A percentile compares a stretch with the other conserved stretches of the same genome.
Evolutionary conservation across 2,797 vertebrate species (phyloP).

Genomic region (Phalloptychus januarius): DNA sequence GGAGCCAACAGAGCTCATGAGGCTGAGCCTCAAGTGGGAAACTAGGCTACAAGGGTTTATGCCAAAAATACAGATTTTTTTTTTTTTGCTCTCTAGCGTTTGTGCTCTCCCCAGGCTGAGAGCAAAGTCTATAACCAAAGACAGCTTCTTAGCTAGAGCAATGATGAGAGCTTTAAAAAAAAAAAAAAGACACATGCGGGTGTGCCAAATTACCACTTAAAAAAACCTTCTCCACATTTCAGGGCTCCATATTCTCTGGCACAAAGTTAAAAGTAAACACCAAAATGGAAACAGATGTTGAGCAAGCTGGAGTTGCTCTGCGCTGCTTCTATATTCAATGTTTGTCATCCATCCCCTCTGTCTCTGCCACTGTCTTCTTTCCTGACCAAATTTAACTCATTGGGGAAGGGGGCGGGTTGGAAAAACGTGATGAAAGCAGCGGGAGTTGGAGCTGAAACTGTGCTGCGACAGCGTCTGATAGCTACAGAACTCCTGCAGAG

Average conservation of each 20-base stretch:
- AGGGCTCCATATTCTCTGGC: constrained; percentile 70
- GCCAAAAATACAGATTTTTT: constrained; percentile 52
- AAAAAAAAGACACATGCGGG: constrained; percentile 32
- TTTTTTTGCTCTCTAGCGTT: constrained; percentile 22
- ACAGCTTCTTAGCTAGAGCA: constrained; percentile 56
- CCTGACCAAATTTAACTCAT: constrained; percentile 60
- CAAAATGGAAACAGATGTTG: constrained; percentile 81
- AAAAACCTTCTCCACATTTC: constrained; percentile 70
- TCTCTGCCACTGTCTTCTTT: constrained; percentile 46
- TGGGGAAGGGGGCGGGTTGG: constrained; percentile 17
- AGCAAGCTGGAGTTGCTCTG: constrained; percentile 47
- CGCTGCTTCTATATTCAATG: constrained; percentile 40
- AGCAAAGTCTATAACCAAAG: constrained; percentile 48
- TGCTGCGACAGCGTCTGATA: constrained; percentile 28
- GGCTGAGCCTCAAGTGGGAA: constrained; percentile 55
- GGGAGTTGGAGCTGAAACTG: constrained; percentile 44
- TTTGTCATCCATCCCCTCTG: constrained; percentile 60
- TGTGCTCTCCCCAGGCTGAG: constrained; percentile 35
- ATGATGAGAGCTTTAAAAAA: constrained; percentile 45
- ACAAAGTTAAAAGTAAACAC: constrained; percentile 70
- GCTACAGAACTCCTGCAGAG: constrained; percentile 15
- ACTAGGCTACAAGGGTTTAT: constrained; percentile 45
- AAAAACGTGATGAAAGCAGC: constrained; percentile 37
- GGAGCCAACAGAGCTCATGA: constrained; percentile 51
- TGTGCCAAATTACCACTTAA: constrained; percentile 74